Evolutionary conservation across 2,797 vertebrate species (phyloP), one percentile per base, ranked within the genome.

Genomic region (Enteromius thamalakanensis): DNA sequence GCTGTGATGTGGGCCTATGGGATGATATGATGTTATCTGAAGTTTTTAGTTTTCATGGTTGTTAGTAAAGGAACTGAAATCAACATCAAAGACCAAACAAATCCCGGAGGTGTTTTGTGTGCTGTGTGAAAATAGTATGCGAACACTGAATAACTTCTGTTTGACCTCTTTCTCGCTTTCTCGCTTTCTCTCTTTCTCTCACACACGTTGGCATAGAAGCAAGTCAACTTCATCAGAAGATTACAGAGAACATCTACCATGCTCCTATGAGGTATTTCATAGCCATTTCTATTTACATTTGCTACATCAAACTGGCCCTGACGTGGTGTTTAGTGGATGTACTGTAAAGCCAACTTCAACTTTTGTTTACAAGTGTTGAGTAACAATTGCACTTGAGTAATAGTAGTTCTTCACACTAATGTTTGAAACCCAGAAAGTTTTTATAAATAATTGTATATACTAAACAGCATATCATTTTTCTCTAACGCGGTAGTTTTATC

Each of bases 141-240:
- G 10, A 62, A 81, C 37, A 71, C 7, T 47, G 51, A 45, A 26
- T 69, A 74, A 8, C 58, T 47, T 75, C 15, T 74, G 32, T 19
- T 51, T 81, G 37, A 74, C 40, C 53, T 82, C 4, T 55, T 37
- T 69, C 26, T 69, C 19, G 1, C 51, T 23, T 37, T 69, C 26
- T 69, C 19, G 1, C 51, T 23, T 10, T 37, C 29, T 6, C 76
- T 49, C 29, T 82, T 3, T 47, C 37, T 69, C 26, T 69, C 53
- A 55, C 51, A 55, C 55, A 26, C 10, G 85, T 26, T 26, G 90
- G 87, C 51, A 88, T 92, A 98, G 96, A 97, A 89, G 97, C 97
- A 81, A 97, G 96, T 85, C 97, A 97, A 81, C 93, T 96, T 76
- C 94, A 96, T 92, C 96, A 96, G 90, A 95, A 95, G 90, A 95